Percentiles rank a stretch among this genome's conserved stretches.
Evolutionary conservation across 2,113 vertebrate species (phyloP).

Genomic region (Pollimyrus isidori): DNA sequence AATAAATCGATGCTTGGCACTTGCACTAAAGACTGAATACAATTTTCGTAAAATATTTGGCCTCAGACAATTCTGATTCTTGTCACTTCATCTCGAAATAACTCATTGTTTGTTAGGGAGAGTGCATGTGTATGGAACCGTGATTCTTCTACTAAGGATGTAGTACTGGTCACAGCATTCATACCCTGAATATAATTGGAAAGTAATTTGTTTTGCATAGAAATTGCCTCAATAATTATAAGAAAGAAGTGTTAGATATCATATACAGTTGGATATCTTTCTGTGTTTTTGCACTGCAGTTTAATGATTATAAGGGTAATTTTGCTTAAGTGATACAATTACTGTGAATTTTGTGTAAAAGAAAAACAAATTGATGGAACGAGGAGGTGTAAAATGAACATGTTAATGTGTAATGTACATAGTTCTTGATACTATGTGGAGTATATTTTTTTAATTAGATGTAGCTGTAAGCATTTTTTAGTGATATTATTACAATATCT

Average conservation of each 20-base stretch:
- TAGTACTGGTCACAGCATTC: background rate
- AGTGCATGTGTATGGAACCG: background rate
- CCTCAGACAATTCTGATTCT: slow-evolving; percentile 43
- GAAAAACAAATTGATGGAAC: background rate
- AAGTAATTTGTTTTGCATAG: slow-evolving; percentile 11
- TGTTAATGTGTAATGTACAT: background rate
- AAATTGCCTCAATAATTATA: background rate
- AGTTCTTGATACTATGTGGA: background rate
- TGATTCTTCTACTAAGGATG: background rate
- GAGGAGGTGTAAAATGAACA: background rate
- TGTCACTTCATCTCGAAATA: slow-evolving; percentile 56
- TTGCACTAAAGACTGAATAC: slow-evolving; percentile 55
- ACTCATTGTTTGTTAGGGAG: slow-evolving; percentile 45
- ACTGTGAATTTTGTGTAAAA: background rate
- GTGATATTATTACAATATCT: background rate
- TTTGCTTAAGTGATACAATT: background rate
- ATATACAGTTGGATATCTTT: background rate
- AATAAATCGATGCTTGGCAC: slow-evolving; percentile 60
- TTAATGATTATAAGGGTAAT: background rate
- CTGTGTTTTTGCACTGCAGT: background rate
- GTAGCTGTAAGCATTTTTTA: background rate
- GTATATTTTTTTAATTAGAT: background rate
- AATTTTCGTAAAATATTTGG: slow-evolving; percentile 45
- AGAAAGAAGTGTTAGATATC: background rate
- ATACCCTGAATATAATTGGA: background rate